phyloP scores from a whole-genome alignment of 2,888 invertebrate species.

The Rhagophthalmus giganteus region DNA sequence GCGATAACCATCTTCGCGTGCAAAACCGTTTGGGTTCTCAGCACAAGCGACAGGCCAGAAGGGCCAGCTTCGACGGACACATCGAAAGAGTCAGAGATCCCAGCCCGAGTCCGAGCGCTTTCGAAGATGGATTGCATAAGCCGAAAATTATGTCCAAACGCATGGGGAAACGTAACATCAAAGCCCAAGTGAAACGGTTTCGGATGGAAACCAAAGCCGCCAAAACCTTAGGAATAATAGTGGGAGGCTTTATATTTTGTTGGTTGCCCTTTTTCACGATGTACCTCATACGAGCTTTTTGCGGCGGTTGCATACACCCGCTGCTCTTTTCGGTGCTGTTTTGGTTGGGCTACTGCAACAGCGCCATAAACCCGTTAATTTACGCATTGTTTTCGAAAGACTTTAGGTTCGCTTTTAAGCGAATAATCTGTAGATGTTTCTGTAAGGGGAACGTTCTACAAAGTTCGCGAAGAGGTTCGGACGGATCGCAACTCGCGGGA shows the following conservation, averaged over 20 bases:
- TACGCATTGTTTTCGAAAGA: constrained; percentile 95
- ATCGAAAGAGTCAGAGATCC: constrained; percentile 55
- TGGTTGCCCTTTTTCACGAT: constrained; percentile 98
- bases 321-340: constrained; percentile 89
- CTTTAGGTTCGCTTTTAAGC: constrained; percentile 92
- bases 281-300: constrained; percentile 88
- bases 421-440: constrained; percentile 85
- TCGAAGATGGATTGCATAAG: constrained; percentile 46
- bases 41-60: constrained; percentile 49
- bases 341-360: constrained; percentile 98
- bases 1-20: constrained; percentile 65
- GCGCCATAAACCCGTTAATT: constrained; percentile 93
- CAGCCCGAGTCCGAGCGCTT: constrained; percentile 56
- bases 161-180: constrained; percentile 88
- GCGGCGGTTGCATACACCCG: constrained; percentile 80
- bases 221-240: constrained; percentile 94
- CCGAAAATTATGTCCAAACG: constrained; percentile 60
- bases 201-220: constrained; percentile 97
- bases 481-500: constrained; percentile 60
- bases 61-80: constrained; percentile 59
- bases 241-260: constrained; percentile 94
- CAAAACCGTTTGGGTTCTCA: constrained; percentile 42
- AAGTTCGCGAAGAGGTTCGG: constrained; percentile 60
- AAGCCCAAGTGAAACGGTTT: constrained; percentile 82
- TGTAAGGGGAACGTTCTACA: constrained; percentile 60